Conservation (phyloP, 2,888 invertebrate genomes). For the Terebella lapidaria region DNA sequence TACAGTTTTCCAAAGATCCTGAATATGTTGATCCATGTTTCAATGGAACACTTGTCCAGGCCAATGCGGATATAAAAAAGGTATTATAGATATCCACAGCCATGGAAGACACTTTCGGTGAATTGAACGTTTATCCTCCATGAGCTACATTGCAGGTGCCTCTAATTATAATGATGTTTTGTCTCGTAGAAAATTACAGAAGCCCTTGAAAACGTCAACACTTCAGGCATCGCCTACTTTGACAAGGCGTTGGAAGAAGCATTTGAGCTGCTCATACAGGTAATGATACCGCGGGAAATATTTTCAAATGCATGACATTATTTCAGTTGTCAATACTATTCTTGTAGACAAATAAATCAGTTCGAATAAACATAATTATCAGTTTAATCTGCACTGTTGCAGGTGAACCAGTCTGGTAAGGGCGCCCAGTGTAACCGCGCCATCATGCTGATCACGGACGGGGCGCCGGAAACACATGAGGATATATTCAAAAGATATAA, state of each 20-base stretch:
- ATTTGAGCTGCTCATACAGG: conserved; percentile 66
- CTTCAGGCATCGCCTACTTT: conserved; percentile 68
- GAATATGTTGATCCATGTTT: conserved; percentile 80
- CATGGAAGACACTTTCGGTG: too few relatives aligned
- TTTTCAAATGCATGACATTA: too few relatives aligned
- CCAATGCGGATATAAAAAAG: conserved; percentile 58
- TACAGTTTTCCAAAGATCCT: conserved; percentile 66
- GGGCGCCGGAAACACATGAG: conserved; percentile 89
- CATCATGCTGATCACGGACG: conserved; percentile 98
- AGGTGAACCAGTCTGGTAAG: conserved; percentile 17
- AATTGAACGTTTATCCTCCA: too few relatives aligned
- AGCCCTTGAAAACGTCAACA: conserved; percentile 23
- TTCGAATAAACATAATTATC: too few relatives aligned
- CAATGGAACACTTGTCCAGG: conserved; percentile 79
- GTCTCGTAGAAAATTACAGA: conserved; percentile 28
- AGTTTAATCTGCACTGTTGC: too few relatives aligned
- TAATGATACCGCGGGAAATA: too few relatives aligned
- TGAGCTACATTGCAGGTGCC: neutral
- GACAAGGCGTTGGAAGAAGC: conserved; percentile 76
- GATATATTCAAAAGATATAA: conserved; percentile 88
- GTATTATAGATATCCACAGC: too few relatives aligned
- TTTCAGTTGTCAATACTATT: too few relatives aligned
- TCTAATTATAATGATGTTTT: neutral
- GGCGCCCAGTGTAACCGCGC: conserved; percentile 82
- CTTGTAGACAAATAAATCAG: too few relatives aligned